Base-by-base conservation (phyloP, 2,797 vertebrate genomes). In the Enteromius paludinosus region DNA sequence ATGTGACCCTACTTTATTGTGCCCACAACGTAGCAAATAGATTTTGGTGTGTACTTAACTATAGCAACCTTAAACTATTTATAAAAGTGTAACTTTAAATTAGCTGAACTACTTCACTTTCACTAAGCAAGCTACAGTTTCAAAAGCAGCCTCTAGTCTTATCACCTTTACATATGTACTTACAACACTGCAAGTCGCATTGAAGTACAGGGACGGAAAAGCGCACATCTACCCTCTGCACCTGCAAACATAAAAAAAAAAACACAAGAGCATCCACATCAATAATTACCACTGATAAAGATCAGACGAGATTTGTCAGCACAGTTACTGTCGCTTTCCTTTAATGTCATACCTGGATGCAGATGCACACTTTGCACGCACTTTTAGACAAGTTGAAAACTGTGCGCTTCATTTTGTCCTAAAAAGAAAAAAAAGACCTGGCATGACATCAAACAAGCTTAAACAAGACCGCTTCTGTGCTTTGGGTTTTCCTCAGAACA, bases 141-240 rank as follows among this genome's bases (percentile, higher is more conserved):
- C n/a, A 45, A 69, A 69, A n/a, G n/a, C 4, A 28, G 17, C 25
- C 30, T 71, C 9, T 20, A 4, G 18, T 20, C 20, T 66, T 38
- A 38, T 66, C 45, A 49, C 5, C 9, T 49, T 33, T 72, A 30
- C 10, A n/a, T 4, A 49, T 25, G 41, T 73, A 86, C 85, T 88
- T 49, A 88, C 87, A 82, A 76, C 87, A 87, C 78, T 85, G 73
- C 15, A 79, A 41, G 78, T 87, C 43, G 20, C 87, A 88, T 11
- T 71, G 69, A 52, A 75, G 73, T 20, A 81, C 75, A 23, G 75
- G 74, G 49, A 84, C 28, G 5, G 87, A 83, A 65, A 78, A 85
- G 17, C 47, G 65, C 5, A 87, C 87, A 73, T 88, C 85, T 14
- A 74, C 33, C 28, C 85, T 83, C 41, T 72, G 79, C n/a, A 86